Evolutionary conservation across 2,888 invertebrate species (phyloP).

Genomic region (Pandemis heparana): DNA sequence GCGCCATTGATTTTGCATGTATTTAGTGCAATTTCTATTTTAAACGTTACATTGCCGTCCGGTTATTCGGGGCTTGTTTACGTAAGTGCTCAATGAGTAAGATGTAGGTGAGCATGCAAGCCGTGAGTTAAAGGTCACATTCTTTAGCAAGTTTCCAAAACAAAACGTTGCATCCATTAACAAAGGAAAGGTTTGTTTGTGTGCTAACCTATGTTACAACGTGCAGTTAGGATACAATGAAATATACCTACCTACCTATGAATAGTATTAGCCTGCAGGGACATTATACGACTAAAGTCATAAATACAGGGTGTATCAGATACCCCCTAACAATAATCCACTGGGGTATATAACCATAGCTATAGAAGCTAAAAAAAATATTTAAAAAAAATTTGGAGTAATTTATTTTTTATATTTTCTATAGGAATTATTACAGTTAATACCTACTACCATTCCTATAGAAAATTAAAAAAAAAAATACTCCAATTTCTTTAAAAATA

Average conservation of each 20-base stretch:
- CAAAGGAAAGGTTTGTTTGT: background rate
- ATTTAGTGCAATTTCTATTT: conserved; percentile 55
- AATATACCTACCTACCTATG: background rate
- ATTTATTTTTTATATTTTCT: too few species aligned
- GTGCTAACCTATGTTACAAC: background rate
- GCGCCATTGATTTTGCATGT: background rate
- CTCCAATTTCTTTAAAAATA: too few species aligned
- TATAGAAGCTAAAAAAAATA: too few species aligned
- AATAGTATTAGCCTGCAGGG: too few species aligned
- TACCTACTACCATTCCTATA: too few species aligned
- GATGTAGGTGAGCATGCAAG: conserved; percentile 54
- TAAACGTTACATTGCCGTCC: conserved; percentile 59
- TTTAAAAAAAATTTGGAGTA: too few species aligned
- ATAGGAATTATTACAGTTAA: too few species aligned
- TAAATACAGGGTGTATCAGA: too few species aligned
- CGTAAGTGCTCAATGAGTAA: conserved; percentile 70
- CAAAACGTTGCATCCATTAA: conserved; percentile 25
- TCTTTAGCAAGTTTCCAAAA: conserved; percentile 51
- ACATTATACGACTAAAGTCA: too few species aligned
- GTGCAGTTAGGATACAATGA: background rate
- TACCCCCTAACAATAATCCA: too few species aligned
- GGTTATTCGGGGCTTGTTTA: conserved; percentile 74
- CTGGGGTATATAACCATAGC: too few species aligned
- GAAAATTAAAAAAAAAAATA: too few species aligned
- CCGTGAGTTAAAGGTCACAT: conserved; percentile 58